phyloP scores from a whole-genome alignment of 2,113 vertebrate genomes.

The Vombatus ursinus region DNA sequence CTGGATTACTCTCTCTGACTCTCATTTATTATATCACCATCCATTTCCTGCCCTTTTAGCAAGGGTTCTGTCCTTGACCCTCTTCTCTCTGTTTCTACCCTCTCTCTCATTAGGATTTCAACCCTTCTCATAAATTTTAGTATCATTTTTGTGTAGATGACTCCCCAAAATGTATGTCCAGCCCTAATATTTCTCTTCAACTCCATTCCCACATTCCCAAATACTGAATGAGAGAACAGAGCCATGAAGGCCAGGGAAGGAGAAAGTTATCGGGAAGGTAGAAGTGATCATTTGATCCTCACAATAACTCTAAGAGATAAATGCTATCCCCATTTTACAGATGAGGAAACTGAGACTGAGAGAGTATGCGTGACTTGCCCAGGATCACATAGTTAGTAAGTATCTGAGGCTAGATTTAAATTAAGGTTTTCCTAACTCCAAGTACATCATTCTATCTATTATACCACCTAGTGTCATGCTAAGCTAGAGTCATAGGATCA shows the following conservation, averaged over 20 bases:
- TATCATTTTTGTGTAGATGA: not conserved
- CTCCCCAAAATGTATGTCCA: not conserved
- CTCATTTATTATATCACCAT: not conserved
- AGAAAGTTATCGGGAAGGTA: too few species aligned
- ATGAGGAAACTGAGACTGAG: not conserved
- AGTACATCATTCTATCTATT: not conserved
- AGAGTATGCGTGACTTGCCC: too few species aligned
- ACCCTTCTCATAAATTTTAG: not conserved
- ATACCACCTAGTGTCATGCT: not conserved
- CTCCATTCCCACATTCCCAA: not conserved
- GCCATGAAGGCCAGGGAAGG: too few species aligned
- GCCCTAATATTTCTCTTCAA: not conserved
- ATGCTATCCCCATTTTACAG: not conserved
- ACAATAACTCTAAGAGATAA: not conserved
- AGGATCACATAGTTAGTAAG: too few species aligned
- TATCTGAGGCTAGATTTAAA: not conserved
- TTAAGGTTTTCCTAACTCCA: not conserved
- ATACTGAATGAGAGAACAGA: too few species aligned
- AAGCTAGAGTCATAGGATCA: not conserved
- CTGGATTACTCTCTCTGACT: not conserved
- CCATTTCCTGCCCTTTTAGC: not conserved
- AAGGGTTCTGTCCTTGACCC: not conserved
- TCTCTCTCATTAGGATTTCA: not conserved
- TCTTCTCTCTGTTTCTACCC: not conserved
- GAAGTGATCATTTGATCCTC: not conserved